These are phyloP conservation scores for Melinaea menophilus DNA, from an alignment of 2,888 invertebrate genomes.

Conservation along the genomic window DNA sequence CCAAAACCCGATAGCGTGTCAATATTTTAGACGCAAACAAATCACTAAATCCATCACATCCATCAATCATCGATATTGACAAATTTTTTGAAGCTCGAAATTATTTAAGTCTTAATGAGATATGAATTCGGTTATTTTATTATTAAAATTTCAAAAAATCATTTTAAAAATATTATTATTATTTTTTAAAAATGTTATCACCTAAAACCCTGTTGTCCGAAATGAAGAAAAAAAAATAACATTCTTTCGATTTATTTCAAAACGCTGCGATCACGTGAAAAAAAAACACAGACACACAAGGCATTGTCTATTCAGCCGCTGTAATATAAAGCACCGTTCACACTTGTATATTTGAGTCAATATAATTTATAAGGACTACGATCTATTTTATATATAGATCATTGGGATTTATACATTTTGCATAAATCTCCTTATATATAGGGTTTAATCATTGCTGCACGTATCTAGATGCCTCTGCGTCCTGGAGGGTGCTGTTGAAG, in stretches of 20 bases:
- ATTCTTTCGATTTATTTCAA: background rate
- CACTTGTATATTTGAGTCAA: background rate
- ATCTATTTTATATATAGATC: conserved; percentile 23
- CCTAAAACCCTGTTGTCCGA: background rate
- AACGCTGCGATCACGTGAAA: background rate
- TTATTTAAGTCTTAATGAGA: too few relatives aligned
- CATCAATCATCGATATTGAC: background rate
- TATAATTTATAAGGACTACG: conserved; percentile 3
- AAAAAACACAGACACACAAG: background rate
- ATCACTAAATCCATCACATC: background rate
- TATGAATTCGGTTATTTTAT: too few relatives aligned
- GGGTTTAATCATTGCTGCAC: conserved; percentile 39
- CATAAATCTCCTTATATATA: conserved; percentile 19
- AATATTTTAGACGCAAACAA: background rate
- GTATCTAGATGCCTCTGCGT: conserved; percentile 83
- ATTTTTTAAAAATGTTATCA: background rate
- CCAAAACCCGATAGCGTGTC: background rate
- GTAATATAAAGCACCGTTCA: background rate
- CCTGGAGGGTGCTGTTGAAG: conserved; percentile 90
- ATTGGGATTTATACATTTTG: conserved; percentile 22
- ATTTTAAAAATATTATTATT: too few relatives aligned
- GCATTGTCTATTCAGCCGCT: too few relatives aligned
- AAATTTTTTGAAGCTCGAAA: background rate
- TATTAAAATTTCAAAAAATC: too few relatives aligned
- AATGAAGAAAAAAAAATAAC: background rate